Evolutionary conservation across 2,888 invertebrate species (phyloP), one percentile per base, ranked within the genome.

Genomic region (Balanococcus diminutus): DNA sequence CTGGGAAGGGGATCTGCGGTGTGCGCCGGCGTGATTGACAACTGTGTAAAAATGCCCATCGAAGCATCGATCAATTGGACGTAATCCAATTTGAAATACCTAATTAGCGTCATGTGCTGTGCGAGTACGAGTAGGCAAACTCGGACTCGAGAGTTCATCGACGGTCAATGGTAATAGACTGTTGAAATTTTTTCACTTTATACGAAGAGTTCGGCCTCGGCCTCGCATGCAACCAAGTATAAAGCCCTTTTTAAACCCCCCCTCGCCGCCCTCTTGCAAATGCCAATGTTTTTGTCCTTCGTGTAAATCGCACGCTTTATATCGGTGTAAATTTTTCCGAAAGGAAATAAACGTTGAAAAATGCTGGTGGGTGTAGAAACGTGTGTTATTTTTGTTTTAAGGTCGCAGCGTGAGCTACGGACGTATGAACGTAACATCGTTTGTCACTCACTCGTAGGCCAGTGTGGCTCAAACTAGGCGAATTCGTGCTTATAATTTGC

Each of bases 341-440:
- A 75, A 75, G 75, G 75, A 75, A 31, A 32, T 32, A 28, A 75
- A 75, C 22, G n/a, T n/a, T 14, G 75, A 32, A 32, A 75, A 75
- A 32, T 32, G 67, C 67, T 28, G 28, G 67, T 67, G 67, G 67
- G 67, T 67, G 67, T 67, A 28, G 11, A 67, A 67, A 67, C 67
- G 67, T 28, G 51, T 51, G 67, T 67, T 67, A 67, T 67, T 67
- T 67, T 67, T 67, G 67, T 67, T 67, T 28, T 67, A 67, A 67
- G 67, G 67, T 67, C 67, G 67, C 67, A 14, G 67, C 67, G 25
- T 31, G 67, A 28, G 14, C 31, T 19, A 28, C 28, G 67, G 11
- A 67, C 28, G 28, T 28, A 67, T 67, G 11, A 28, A 67, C 67
- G 67, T 31, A 67, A 67, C 67, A 75, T 75, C 75, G 32, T 75